Base-by-base conservation (phyloP, 2,113 vertebrate genomes). In the Solea senegalensis region DNA sequence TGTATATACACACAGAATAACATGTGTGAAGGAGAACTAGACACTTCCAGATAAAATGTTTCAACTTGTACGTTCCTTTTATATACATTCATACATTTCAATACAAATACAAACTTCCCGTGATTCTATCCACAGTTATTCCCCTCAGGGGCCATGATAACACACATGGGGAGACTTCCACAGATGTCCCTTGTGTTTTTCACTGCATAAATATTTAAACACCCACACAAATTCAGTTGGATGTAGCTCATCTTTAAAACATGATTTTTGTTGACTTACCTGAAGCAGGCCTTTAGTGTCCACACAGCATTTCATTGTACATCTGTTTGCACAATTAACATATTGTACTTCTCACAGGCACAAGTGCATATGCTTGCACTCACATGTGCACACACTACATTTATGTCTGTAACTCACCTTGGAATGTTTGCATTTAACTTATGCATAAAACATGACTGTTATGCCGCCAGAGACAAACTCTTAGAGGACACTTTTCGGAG, bases 401-500 rank as follows among this genome's bases (percentile, higher is more conserved):
- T 55, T 67, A 28, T 27, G 58, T 65, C 55, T 62, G 53, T 56
- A 46, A 51, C 71, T 61, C 54, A 58, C 43, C 8, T 61, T 68
- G 54, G 50, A 84, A 72, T 73, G 64, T 14, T 40, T 66, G 65
- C 58, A 43, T 84, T 79, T 72, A 66, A 75, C 53, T 76, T 45
- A 43, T 76, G 71, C 69, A 84, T 86, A 70, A 83, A 85, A 83
- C 76, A 85, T 80, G 51, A 62, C 52, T n/a, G 55, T 72, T 39
- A 43, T 63, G 15, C 52, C 79, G 40, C 28, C 16, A 34, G 76
- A 74, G 70, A 71, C 57, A 41, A 11, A 68, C 15, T 69, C 72
- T 82, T 76, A 21, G 40, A 74, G 52, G 79, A 74, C 34, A 45
- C 10, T 11, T 76, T 69, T 41, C 28, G 28, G 28, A 54, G 39